These are phyloP conservation scores for Sarcophaga caerulescens DNA, from an alignment of 2,888 invertebrate genomes.

Conservation along the genomic window DNA sequence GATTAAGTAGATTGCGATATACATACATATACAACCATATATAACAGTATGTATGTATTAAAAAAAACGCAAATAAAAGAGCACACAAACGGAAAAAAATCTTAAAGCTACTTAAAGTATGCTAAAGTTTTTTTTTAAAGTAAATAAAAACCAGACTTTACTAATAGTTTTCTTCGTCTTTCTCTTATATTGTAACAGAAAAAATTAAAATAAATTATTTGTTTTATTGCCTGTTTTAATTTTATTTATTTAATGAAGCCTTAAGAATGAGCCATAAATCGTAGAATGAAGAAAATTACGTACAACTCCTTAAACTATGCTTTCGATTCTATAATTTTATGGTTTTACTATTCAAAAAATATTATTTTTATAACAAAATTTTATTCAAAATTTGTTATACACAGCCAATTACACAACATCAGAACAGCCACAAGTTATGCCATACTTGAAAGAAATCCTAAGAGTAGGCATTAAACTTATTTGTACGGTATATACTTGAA, in stretches of 20 bases:
- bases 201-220: too few species aligned
- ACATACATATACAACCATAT: background rate
- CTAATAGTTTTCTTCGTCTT: too few species aligned
- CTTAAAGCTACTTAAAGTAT: background rate
- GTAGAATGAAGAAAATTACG: background rate
- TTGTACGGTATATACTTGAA: background rate
- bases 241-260: too few species aligned
- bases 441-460: background rate
- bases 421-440: background rate
- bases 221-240: too few species aligned
- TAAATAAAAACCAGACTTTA: too few species aligned
- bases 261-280: background rate
- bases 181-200: too few species aligned
- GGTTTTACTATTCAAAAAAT: too few species aligned
- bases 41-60: background rate
- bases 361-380: too few species aligned
- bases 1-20: slow-evolving; percentile 14
- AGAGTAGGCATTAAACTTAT: background rate
- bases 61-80: too few species aligned
- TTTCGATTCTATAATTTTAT: background rate
- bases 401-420: background rate
- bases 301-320: slow-evolving; percentile 27
- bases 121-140: background rate
- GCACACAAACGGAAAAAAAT: background rate
- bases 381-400: too few species aligned